A percentile compares a stretch with the other conserved stretches of the same genome.
Conservation (phyloP, 1,140 invertebrate genomes). For the Arion vulgaris region DNA sequence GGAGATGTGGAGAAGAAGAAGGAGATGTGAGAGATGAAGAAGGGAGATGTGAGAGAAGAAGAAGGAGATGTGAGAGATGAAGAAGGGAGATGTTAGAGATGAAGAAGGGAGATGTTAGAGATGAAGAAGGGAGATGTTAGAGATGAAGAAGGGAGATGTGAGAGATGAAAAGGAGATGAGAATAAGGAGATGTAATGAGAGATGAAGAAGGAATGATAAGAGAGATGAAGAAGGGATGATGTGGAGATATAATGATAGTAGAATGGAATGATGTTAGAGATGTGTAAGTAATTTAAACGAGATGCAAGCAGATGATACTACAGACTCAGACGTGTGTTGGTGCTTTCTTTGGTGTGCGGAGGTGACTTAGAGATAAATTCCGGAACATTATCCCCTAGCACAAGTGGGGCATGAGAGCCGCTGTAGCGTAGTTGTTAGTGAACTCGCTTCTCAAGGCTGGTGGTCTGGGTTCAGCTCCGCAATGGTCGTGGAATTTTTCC, state of each 20-base stretch:
- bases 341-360: too few species aligned
- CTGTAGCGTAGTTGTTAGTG: too few species aligned
- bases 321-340: too few species aligned
- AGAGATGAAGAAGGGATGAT: background rate
- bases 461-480: too few species aligned
- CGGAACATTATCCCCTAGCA: too few species aligned
- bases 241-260: background rate
- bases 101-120: background rate
- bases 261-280: background rate
- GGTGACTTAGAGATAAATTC: too few species aligned
- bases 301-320: too few species aligned
- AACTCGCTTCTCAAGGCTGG: too few species aligned
- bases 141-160: background rate
- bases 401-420: too few species aligned
- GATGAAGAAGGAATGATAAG: background rate
- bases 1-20: background rate
- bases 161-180: background rate
- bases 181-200: background rate
- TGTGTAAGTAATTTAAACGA: too few species aligned
- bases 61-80: background rate
- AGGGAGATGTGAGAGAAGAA: background rate
- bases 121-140: background rate
- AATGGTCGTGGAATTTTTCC: too few species aligned
- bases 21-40: background rate
- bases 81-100: background rate